Conservation (phyloP, 2,797 vertebrate species). For the Gallinago nigripennis region DNA sequence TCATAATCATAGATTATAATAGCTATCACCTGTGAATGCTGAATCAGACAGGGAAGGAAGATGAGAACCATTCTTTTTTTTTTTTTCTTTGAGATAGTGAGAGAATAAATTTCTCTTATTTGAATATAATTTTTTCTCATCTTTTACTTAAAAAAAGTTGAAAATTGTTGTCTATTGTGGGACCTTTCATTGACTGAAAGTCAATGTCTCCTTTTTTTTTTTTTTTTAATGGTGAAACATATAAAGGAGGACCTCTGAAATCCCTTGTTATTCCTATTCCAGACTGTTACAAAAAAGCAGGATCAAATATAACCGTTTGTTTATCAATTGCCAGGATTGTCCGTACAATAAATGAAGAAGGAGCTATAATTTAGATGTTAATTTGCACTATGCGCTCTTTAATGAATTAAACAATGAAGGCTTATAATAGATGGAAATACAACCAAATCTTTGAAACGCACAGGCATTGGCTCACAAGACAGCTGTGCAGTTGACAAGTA, state of each 20-base stretch:
- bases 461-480: constrained; percentile 84
- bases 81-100: neutral
- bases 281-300: constrained; percentile 63
- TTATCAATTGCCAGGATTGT: constrained; percentile 77
- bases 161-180: constrained; percentile 66
- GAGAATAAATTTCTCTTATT: constrained; percentile 47
- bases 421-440: constrained; percentile 85
- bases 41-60: constrained; percentile 68
- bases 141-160: constrained; percentile 68
- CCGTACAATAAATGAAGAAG: constrained; percentile 76
- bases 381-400: constrained; percentile 76
- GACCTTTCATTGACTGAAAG: constrained; percentile 61
- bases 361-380: constrained; percentile 83
- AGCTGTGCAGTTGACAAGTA: constrained; percentile 87
- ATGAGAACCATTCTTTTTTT: neutral
- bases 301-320: constrained; percentile 76
- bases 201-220: neutral
- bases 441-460: constrained; percentile 83
- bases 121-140: constrained; percentile 65
- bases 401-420: constrained; percentile 86
- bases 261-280: constrained; percentile 53
- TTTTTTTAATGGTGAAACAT: constrained; percentile 35
- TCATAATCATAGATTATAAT: constrained; percentile 77
- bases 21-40: constrained; percentile 68
- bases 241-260: constrained; percentile 61